A percentile compares a stretch with the other conserved stretches of the same genome.
Conservation (phyloP, 2,888 invertebrate genomes). For the Euclidia mi region DNA sequence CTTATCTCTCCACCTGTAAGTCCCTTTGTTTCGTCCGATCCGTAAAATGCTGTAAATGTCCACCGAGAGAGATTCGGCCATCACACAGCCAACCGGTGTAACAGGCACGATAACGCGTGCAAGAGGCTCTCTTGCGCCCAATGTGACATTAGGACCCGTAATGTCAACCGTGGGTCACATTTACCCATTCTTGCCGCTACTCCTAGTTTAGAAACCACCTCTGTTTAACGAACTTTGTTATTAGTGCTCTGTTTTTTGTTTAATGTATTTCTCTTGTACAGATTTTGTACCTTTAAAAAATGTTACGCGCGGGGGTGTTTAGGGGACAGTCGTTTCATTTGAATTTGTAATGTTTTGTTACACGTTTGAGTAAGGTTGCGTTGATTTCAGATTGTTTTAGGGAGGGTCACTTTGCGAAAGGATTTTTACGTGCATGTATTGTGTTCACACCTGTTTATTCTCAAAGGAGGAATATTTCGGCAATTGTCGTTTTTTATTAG, state of each 20-base stretch:
- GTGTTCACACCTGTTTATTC: too few relatives aligned
- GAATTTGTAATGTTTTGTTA: slow-evolving; percentile 28
- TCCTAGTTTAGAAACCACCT: slow-evolving; percentile 49
- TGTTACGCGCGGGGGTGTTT: slow-evolving; percentile 37
- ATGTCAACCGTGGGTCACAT: slow-evolving; percentile 62
- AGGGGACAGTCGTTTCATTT: slow-evolving; percentile 21
- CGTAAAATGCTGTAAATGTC: slow-evolving; percentile 46
- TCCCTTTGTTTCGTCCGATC: slow-evolving; percentile 36
- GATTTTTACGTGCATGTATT: too few relatives aligned
- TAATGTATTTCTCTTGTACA: slow-evolving; percentile 59
- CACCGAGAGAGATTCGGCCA: slow-evolving; percentile 52
- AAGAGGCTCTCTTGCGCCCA: slow-evolving; percentile 48
- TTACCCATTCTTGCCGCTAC: slow-evolving; percentile 51
- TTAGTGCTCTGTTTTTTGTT: slow-evolving; percentile 49
- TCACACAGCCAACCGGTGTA: slow-evolving; percentile 44
- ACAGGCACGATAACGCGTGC: slow-evolving; percentile 58
- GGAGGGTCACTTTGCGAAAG: not conserved
- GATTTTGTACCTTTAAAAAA: slow-evolving; percentile 41
- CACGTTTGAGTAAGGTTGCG: slow-evolving; percentile 4
- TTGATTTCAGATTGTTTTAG: not conserved
- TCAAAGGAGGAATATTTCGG: too few relatives aligned
- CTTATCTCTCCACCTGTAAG: slow-evolving; percentile 27
- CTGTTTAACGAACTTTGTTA: slow-evolving; percentile 62
- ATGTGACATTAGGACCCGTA: slow-evolving; percentile 55
- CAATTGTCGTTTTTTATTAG: too few relatives aligned